Conservation (phyloP, 2,888 invertebrate species). For the Caenorhabditis sulstoni region DNA sequence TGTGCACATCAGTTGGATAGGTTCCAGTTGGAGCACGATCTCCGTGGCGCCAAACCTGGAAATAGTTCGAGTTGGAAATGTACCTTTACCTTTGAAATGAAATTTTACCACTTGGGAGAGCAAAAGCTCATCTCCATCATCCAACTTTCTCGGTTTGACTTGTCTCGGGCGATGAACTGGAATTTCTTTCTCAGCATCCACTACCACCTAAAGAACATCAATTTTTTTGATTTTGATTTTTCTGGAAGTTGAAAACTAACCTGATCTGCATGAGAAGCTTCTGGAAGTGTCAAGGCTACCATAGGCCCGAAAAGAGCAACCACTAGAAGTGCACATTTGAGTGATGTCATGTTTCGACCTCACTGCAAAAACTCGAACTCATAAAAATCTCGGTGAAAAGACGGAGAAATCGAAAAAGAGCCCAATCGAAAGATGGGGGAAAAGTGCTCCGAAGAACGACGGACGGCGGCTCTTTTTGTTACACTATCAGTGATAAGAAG, state of each 20-base stretch:
- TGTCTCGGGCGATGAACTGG: slow-evolving; percentile 30
- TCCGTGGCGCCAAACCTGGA: slow-evolving; percentile 89
- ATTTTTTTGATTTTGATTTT: not conserved
- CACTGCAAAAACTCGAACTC: not conserved
- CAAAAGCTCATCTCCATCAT: slow-evolving; percentile 47
- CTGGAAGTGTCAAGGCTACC: not conserved
- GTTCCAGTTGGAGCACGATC: slow-evolving; percentile 89
- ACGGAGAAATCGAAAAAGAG: too few species aligned
- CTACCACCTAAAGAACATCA: slow-evolving; percentile 22
- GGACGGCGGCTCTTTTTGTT: slow-evolving; percentile 4
- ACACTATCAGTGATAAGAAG: not conserved
- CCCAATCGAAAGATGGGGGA: not conserved
- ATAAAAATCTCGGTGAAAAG: not conserved
- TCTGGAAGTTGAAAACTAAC: not conserved
- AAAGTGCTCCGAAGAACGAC: not conserved
- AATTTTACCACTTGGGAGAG: slow-evolving; percentile 52
- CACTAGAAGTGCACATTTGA: too few species aligned
- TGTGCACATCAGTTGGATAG: slow-evolving; percentile 90
- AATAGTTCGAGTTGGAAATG: not conserved
- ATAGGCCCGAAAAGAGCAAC: not conserved
- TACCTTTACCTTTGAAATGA: too few species aligned
- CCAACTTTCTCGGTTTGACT: slow-evolving; percentile 19
- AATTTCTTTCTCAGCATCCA: slow-evolving; percentile 42
- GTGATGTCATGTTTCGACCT: too few species aligned
- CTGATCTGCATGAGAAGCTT: slow-evolving; percentile 17